phyloP scores from a whole-genome alignment of 2,797 vertebrate species.

The Pseudomugil gertrudae region DNA sequence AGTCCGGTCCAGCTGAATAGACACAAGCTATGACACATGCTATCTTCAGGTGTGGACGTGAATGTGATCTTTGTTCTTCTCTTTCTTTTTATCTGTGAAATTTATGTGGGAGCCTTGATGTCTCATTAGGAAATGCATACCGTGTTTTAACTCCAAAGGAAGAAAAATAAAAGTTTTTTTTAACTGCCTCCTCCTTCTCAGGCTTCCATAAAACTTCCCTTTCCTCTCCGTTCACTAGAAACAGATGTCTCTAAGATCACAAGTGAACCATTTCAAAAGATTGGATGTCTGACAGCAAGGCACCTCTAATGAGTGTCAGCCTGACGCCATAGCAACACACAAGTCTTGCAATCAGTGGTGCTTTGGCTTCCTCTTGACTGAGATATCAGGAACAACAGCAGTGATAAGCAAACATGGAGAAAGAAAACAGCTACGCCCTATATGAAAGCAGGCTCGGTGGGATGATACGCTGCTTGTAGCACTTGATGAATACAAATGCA shows the following conservation, averaged over 20 bases:
- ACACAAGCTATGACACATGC: neutral
- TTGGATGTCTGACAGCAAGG: constrained; percentile 49
- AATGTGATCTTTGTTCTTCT: neutral
- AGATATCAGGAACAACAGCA: constrained; percentile 57
- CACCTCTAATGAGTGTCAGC: constrained; percentile 56
- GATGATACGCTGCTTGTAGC: constrained; percentile 16
- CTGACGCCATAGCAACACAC: constrained; percentile 54
- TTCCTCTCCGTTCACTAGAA: constrained; percentile 46
- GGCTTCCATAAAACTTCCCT: constrained; percentile 12
- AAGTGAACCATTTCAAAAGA: constrained; percentile 47
- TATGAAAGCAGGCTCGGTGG: constrained; percentile 14
- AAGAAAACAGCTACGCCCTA: constrained; percentile 20
- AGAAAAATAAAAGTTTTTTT: neutral
- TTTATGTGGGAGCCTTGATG: neutral
- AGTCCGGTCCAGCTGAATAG: neutral
- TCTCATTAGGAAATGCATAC: constrained; percentile 20
- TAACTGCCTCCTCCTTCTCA: constrained; percentile 1
- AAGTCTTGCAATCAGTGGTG: constrained; percentile 61
- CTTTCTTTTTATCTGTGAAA: neutral
- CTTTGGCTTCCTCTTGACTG: constrained; percentile 52
- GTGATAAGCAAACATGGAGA: constrained; percentile 64
- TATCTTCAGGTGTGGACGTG: neutral
- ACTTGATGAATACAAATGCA: constrained; percentile 42
- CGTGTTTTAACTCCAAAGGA: constrained; percentile 5
- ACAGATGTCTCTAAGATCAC: constrained; percentile 52